Evolutionary conservation across 2,797 vertebrate genomes (phyloP).

Genomic region (Chiloscyllium punctatum): DNA sequence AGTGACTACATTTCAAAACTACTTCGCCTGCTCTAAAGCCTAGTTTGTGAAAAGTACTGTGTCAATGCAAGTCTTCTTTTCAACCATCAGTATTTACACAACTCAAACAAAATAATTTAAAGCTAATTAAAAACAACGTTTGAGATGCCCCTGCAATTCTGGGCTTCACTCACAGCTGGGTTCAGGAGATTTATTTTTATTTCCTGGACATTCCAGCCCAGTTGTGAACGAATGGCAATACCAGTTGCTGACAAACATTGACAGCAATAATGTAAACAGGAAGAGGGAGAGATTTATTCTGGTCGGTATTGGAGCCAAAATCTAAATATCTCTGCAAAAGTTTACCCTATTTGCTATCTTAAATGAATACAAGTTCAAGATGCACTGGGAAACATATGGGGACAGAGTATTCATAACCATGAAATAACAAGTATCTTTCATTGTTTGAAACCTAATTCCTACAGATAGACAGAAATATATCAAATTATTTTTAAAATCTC

Average conservation of each 20-base stretch:
- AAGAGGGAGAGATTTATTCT: neutral
- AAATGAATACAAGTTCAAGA: neutral
- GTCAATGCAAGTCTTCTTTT: neutral
- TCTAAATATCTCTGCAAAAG: neutral
- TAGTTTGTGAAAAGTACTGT: neutral
- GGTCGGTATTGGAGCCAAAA: neutral
- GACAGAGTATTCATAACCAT: neutral
- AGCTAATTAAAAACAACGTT: neutral
- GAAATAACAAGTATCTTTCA: neutral
- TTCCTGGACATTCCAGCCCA: neutral
- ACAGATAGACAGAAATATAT: neutral
- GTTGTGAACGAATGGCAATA: too few relatives aligned
- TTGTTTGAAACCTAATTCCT: neutral
- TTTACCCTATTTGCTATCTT: neutral
- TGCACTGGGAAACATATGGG: neutral
- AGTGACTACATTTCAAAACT: neutral
- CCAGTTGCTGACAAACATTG: neutral
- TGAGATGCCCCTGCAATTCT: neutral
- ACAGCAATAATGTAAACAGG: neutral
- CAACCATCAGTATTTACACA: neutral
- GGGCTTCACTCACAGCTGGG: neutral
- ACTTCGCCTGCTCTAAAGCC: neutral
- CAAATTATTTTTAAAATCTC: neutral
- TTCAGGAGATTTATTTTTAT: neutral
- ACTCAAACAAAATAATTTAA: neutral